These are phyloP conservation scores for Chymomyza fuscimana DNA, from an alignment of 2,888 invertebrate genomes.

Conservation along the genomic window DNA sequence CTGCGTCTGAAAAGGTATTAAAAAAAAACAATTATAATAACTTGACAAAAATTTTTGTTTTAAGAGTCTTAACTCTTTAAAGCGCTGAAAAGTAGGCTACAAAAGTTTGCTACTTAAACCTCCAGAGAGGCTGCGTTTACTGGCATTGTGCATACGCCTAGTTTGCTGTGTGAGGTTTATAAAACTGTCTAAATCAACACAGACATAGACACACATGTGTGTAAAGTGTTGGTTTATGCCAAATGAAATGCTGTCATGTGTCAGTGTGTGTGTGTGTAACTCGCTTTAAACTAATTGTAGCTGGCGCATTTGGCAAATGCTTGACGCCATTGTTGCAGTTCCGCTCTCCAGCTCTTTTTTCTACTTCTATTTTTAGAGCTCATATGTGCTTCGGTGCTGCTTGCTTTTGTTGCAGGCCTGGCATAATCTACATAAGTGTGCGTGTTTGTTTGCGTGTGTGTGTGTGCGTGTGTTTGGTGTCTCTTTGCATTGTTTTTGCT, in stretches of 20 bases:
- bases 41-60: too few species aligned
- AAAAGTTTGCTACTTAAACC: conserved; percentile 11
- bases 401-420: conserved; percentile 15
- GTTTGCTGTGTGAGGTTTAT: conserved; percentile 8
- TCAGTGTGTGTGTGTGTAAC: conserved; percentile 27
- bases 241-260: conserved; percentile 12
- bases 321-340: conserved; percentile 46
- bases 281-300: conserved; percentile 67
- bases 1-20: not conserved
- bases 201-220: conserved; percentile 7
- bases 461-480: conserved; percentile 19
- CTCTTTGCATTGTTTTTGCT: conserved; percentile 49
- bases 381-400: conserved; percentile 10
- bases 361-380: not conserved
- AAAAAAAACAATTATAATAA: not conserved
- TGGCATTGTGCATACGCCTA: conserved; percentile 35
- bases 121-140: not conserved
- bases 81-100: conserved; percentile 15
- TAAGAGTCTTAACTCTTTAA: not conserved
- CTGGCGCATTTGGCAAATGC: conserved; percentile 53
- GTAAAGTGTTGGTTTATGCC: not conserved
- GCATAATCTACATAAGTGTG: conserved; percentile 27
- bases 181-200: conserved; percentile 38
- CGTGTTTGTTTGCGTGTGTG: not conserved
- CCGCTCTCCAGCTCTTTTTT: conserved; percentile 18